Evolutionary conservation across 2,888 invertebrate species (phyloP), one percentile per base, ranked within the genome.

Genomic region (Tyria jacobaeae): DNA sequence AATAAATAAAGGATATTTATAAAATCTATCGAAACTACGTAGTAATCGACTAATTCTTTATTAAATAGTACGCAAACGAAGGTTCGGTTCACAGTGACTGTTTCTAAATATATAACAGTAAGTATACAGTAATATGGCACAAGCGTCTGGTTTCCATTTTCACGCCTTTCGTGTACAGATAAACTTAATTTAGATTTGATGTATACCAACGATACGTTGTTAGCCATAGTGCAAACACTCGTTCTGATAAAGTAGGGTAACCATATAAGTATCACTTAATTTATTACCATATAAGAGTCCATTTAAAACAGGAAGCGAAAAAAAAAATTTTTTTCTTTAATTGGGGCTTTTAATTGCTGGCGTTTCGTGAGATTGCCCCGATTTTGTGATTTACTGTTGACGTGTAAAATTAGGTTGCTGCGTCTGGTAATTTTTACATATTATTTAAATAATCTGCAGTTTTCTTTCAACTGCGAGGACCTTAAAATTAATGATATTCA

Each of bases 211-310:
- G 17, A 39, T 52, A 57, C 65, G 49, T 48, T 57, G 60, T 69
- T 64, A 62, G 57, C 35, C 57, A n/a, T 60, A 73, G 69, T 66
- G 59, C 61, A 59, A 69, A 72, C 60, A 75, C 50, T 54, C 60
- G 53, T 37, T 53, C n/a, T 44, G 49, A 47, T 57, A 65, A 60
- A 64, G 58, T 73, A 72, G 66, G 66, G 73, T 64, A 21, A 14
- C 76, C 66, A 69, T 61, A 58, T 54, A 58, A 57, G 58, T 66
- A 65, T 60, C 53, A n/a, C 10, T 7, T 14, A 57, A 47, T 57
- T 49, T 60, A 31, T 49, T n/a, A n/a, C n/a, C n/a, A n/a, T n/a
- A n/a, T n/a, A n/a, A 34, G 9, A 39, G 50, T 49, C 37, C 41
- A 9, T 12, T 2, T 39, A 54, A 47, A 53, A 58, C 37, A 53